phyloP scores from a whole-genome alignment of 2,888 invertebrate species.

The Tenthredo distinguenda region DNA sequence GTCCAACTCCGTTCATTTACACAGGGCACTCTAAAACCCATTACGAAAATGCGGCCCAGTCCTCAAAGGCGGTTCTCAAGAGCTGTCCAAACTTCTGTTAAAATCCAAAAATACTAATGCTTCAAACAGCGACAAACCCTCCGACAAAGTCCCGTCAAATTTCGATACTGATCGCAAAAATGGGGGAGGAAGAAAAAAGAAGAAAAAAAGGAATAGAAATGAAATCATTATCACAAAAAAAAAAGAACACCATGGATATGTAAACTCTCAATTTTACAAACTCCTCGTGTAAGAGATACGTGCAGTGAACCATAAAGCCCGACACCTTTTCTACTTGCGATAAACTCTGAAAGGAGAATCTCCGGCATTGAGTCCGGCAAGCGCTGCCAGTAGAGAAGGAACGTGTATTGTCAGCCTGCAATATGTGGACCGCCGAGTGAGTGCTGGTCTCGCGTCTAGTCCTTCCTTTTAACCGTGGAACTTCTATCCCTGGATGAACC shows the following conservation, averaged over 20 bases:
- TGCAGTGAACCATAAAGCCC: neutral
- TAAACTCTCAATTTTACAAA: neutral
- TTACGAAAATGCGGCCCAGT: constrained; percentile 60
- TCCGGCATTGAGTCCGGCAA: constrained; percentile 10
- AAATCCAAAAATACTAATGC: neutral
- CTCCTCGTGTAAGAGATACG: neutral
- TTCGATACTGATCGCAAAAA: neutral
- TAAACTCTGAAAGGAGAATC: constrained; percentile 29
- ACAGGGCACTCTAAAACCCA: constrained; percentile 71
- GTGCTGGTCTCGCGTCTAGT: neutral
- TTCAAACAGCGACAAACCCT: neutral
- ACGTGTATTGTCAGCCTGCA: constrained; percentile 41
- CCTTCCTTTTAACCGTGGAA: neutral
- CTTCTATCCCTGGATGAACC: neutral
- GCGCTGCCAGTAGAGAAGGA: constrained; percentile 33
- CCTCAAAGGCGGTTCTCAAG: neutral
- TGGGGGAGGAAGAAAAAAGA: neutral
- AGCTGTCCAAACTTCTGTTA: neutral
- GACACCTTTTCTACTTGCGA: neutral
- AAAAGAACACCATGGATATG: neutral
- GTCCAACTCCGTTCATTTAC: constrained; percentile 51
- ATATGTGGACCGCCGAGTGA: constrained; percentile 14
- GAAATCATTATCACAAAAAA: neutral
- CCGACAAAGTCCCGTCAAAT: neutral
- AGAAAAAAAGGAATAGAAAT: neutral